A percentile compares a stretch with the other conserved stretches of the same genome.
Evolutionary conservation across 2,888 invertebrate species (phyloP).

Genomic region (Apeira syringaria): DNA sequence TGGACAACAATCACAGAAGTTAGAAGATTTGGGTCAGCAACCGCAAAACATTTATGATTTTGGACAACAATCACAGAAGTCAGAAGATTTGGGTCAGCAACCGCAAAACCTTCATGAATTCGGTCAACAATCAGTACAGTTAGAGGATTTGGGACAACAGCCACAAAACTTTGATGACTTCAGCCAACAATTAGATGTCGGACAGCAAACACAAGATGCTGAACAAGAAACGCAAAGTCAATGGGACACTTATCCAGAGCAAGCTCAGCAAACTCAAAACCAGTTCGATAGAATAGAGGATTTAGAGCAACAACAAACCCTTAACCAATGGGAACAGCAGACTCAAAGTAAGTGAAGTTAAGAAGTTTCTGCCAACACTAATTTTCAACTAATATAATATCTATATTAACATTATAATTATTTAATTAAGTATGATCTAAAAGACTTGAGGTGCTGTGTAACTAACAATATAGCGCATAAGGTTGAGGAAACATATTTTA

Average conservation of each 20-base stretch:
- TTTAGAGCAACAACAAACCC: constrained; percentile 34
- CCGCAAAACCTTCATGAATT: constrained; percentile 23
- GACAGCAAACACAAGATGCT: constrained; percentile 1
- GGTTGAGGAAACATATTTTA: neutral
- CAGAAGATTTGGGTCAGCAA: constrained; percentile 39
- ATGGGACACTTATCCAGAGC: constrained; percentile 43
- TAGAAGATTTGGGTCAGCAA: constrained; percentile 39
- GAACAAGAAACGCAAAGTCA: constrained; percentile 33
- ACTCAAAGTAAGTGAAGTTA: constrained; percentile 36
- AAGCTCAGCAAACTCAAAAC: constrained; percentile 45
- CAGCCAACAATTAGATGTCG: constrained; percentile 5
- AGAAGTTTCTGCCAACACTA: constrained; percentile 2
- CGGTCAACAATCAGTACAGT: constrained; percentile 20
- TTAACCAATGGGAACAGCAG: constrained; percentile 32
- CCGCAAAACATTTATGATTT: constrained; percentile 22
- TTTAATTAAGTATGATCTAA: too few species aligned
- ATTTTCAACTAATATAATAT: neutral
- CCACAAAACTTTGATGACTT: constrained; percentile 15
- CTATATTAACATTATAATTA: neutral
- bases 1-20: constrained; percentile 22
- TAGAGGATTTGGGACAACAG: constrained; percentile 9
- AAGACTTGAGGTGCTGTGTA: constrained; percentile 7
- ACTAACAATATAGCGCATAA: constrained; percentile 7
- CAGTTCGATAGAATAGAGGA: neutral
- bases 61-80: constrained; percentile 23